Evolutionary conservation across 2,797 vertebrate species (phyloP), one percentile per base, ranked within the genome.

Genomic region (Scleropages formosus): DNA sequence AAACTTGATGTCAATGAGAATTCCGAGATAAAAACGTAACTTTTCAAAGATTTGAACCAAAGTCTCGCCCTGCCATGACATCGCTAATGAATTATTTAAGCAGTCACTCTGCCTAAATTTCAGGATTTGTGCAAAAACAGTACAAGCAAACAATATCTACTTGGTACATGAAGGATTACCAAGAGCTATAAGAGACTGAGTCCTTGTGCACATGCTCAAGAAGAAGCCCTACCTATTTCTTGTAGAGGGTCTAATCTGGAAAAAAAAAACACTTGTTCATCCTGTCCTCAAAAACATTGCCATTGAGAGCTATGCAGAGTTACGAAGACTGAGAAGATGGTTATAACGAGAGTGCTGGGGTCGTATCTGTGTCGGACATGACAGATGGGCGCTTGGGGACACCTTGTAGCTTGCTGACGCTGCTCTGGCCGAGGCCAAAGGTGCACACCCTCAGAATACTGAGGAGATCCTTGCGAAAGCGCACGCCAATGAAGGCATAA

Each of bases 401-500:
- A 1, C 72, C 11, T 0, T 82, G 83, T 0, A 4, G 1, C 79
- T 91, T 89, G 53, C 20, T 84, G 71, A 81, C 60, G 13, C 87
- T 86, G 8, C 80, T 84, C 66, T 82, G 83, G 70, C 84, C 80
- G 64, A 88, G 27, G 62, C 85, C 24, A 0, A 87, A 84, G 0
- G 80, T 6, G 3, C 90, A 65, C 56, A 74, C 80, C 78, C 59
- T 89, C 77, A 90, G 8, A 7, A 94, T 85, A 79, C 80, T 90
- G 27, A 92, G 3, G 4, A 98, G 89, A 0, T 94, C 95, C 24
- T 79, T 83, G 60, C 93, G 89, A 90, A 96, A 96, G 0, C 92
- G 88, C 53, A 95, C 90, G 0, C 96, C 96, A 0, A 95, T 89
- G 47, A 98, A 98, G 51, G 93, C 94, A 0, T 97, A 97, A 71